These are phyloP conservation scores for Trachythela sp. DNA, from an alignment of 64 coral and sea anemone genomes.

Conservation along the genomic window DNA sequence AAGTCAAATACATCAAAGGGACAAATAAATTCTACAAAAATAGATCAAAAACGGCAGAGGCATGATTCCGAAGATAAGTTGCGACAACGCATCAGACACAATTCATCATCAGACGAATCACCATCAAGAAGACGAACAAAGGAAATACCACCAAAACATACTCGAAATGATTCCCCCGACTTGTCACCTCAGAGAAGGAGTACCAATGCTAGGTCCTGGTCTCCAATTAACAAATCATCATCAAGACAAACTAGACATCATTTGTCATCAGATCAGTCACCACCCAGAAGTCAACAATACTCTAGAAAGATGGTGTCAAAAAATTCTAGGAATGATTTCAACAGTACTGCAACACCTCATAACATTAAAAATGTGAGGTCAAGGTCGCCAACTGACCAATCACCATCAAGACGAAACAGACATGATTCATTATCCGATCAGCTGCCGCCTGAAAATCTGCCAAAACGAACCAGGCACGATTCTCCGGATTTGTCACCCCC, in stretches of 20 bases:
- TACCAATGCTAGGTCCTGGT: background rate
- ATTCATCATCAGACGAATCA: background rate
- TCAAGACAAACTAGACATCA: background rate
- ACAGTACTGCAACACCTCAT: background rate
- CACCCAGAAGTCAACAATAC: background rate
- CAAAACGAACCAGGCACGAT: background rate
- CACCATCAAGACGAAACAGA: background rate
- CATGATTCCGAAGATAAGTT: background rate
- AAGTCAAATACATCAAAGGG: background rate
- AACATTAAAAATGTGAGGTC: background rate
- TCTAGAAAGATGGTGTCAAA: background rate
- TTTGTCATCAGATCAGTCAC: background rate
- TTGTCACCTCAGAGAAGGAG: conserved; percentile 20
- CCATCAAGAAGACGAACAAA: background rate
- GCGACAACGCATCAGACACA: background rate
- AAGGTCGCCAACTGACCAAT: background rate
- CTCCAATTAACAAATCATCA: background rate
- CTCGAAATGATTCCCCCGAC: background rate
- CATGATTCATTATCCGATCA: background rate
- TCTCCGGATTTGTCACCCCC: conserved; percentile 37
- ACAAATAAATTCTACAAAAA: background rate
- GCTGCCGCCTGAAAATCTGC: conserved; percentile 29
- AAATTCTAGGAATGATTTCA: background rate
- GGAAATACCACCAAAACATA: background rate
- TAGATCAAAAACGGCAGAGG: background rate